These are phyloP conservation scores for Rhadinocentrus ornatus DNA, from an alignment of 2,797 vertebrate species.

Conservation along the genomic window DNA sequence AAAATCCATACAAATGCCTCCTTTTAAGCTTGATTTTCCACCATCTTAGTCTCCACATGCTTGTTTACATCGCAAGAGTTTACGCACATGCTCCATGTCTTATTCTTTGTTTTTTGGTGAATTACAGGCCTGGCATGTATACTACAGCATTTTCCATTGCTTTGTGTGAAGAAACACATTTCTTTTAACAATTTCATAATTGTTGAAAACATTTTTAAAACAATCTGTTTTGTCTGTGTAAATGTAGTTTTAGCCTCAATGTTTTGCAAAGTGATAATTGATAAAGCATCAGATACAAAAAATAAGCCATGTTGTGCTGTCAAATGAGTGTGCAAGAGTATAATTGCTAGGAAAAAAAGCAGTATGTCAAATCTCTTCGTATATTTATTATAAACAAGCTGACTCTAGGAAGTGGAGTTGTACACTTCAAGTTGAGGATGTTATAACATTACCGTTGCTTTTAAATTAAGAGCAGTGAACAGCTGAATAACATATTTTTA, in stretches of 20 bases:
- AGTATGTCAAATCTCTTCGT: not conserved
- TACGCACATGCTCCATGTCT: not conserved
- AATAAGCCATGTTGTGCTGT: not conserved
- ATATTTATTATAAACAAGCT: slow-evolving; percentile 5
- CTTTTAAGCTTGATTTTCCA: not conserved
- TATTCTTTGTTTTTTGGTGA: not conserved
- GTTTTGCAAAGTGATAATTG: slow-evolving; percentile 37
- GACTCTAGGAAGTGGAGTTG: slow-evolving; percentile 15
- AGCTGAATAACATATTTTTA: not conserved
- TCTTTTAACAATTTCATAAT: not conserved
- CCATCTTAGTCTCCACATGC: not conserved
- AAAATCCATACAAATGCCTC: not conserved
- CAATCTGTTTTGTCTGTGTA: not conserved
- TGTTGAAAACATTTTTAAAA: not conserved
- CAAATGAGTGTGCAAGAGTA: slow-evolving; percentile 5
- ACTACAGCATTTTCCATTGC: not conserved
- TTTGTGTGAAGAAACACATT: not conserved
- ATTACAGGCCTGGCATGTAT: not conserved
- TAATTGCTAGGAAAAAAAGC: slow-evolving; percentile 13
- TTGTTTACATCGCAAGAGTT: not conserved
- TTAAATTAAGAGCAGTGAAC: slow-evolving; percentile 6
- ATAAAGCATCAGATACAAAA: not conserved
- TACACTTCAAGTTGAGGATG: not conserved
- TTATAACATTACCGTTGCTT: not conserved
- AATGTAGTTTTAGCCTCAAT: not conserved